phyloP scores from a whole-genome alignment of 92 coral and sea anemone genomes.

The Metridium senile region DNA sequence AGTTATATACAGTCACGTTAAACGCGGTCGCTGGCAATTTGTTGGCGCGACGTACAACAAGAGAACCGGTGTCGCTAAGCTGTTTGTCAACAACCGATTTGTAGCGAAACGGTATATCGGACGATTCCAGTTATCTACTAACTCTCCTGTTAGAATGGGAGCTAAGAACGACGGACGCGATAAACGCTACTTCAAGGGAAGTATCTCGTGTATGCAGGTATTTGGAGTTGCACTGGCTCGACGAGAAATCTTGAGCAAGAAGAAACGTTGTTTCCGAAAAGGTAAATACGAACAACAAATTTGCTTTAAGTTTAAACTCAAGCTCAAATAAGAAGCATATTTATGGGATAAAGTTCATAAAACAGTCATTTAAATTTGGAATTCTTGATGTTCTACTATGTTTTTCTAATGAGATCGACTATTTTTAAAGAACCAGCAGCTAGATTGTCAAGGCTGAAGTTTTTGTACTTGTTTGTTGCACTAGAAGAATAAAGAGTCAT shows the following conservation, averaged over 20 bases:
- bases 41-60: constrained; percentile 68
- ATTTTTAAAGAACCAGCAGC: no score
- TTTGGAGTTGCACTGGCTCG: constrained; percentile 60
- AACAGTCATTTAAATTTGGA: no score
- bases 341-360: no score
- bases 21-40: constrained; percentile 70
- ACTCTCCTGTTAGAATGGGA: constrained; percentile 76
- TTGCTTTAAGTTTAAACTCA: no score
- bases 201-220: constrained; percentile 75
- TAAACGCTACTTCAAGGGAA: constrained; percentile 63
- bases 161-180: constrained; percentile 42
- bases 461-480: no score
- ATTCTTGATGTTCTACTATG: no score
- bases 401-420: no score
- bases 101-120: constrained; percentile 59
- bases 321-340: no score
- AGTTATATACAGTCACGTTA: constrained; percentile 38
- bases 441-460: no score
- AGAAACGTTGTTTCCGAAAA: constrained; percentile 76
- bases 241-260: constrained; percentile 73
- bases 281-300: no score
- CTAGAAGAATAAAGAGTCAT: no score
- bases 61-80: constrained; percentile 52
- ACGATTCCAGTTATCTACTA: constrained; percentile 56
- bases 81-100: constrained; percentile 59